phyloP scores from a whole-genome alignment of 2,113 vertebrate species.

The Platichthys flesus region DNA sequence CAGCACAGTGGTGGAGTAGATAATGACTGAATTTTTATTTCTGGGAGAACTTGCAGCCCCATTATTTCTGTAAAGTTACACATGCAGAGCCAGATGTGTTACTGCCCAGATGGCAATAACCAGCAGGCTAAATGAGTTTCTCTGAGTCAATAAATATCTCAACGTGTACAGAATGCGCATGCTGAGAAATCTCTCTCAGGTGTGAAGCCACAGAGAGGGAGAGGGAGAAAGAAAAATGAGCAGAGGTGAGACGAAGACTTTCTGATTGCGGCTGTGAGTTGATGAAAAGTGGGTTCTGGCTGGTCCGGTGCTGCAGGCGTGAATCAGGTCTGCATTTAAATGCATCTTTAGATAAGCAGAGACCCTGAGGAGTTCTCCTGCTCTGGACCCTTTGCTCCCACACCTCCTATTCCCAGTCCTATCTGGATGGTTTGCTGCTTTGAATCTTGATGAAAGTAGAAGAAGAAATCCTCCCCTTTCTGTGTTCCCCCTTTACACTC shows the following conservation, averaged over 20 bases:
- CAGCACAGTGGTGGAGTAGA: too few relatives aligned
- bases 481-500: constrained; percentile 17
- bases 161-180: too few relatives aligned
- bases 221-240: constrained; percentile 22
- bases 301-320: constrained; percentile 16
- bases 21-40: too few relatives aligned
- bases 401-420: constrained; percentile 46
- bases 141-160: too few relatives aligned
- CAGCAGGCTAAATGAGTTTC: too few relatives aligned
- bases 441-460: constrained; percentile 60
- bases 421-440: constrained; percentile 39
- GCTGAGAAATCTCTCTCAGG: constrained; percentile 20
- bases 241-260: constrained; percentile 27
- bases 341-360: constrained; percentile 26
- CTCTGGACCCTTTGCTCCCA: constrained; percentile 39
- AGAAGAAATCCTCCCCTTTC: constrained; percentile 1
- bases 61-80: too few relatives aligned
- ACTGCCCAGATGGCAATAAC: too few relatives aligned
- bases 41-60: too few relatives aligned
- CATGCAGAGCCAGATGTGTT: too few relatives aligned
- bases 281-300: constrained; percentile 43
- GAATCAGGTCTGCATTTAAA: constrained; percentile 51
- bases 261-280: constrained; percentile 36
- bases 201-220: constrained; percentile 23
- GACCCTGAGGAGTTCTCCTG: constrained; percentile 21